Base-by-base conservation (phyloP, 64 coral and sea anemone genomes). In the Catalaphyllia jardinei region DNA sequence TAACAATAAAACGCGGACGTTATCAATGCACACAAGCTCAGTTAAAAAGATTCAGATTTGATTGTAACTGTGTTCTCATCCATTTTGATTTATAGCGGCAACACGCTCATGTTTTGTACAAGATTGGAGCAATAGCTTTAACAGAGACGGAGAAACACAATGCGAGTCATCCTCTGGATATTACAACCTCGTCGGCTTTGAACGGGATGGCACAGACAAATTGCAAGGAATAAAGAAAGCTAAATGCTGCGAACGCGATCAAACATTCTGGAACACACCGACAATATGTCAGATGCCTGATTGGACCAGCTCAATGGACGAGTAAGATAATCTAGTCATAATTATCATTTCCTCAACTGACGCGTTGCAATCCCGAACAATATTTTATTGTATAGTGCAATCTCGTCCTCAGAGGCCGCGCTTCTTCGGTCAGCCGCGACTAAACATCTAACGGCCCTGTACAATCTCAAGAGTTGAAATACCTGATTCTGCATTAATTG, bases 151-250 rank as follows among this genome's bases (percentile, higher is more conserved):
- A 15, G 79, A 82, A 35, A 82, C 55, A 20, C 10, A 28, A 35
- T 82, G 79, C 62, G 13, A 28, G 54, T 51, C 46, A 6, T 8
- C 31, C 2, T 4, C 6, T 29, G 50, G 50, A 33, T 82, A 62
- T 62, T 62, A 82, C 15, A 20, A 82, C 22, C 79, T 82, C 31
- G 79, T 82, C 0, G 79, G 79, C 10, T 82, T 82, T 38, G 79
- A 82, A 82, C 14, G 79, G 60, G 79, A 82, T 62, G 79, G 79
- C 13, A 82, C 29, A 13, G 19, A 82, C 79, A 62, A 82, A 59
- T 35, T 82, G 17, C 22, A 12, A 1, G 79, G 79, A 62, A 61
- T 82, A 59, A 82, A 62, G 57, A 62, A 38, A 30, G 79, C 79
- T 8, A 82, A 82, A 62, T 82, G 79, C 8, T 82, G 79, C 16